A percentile compares a stretch with the other conserved stretches of the same genome.
Conservation (phyloP, 1,140 invertebrate genomes). For the Holcopasites calliopsidis region DNA sequence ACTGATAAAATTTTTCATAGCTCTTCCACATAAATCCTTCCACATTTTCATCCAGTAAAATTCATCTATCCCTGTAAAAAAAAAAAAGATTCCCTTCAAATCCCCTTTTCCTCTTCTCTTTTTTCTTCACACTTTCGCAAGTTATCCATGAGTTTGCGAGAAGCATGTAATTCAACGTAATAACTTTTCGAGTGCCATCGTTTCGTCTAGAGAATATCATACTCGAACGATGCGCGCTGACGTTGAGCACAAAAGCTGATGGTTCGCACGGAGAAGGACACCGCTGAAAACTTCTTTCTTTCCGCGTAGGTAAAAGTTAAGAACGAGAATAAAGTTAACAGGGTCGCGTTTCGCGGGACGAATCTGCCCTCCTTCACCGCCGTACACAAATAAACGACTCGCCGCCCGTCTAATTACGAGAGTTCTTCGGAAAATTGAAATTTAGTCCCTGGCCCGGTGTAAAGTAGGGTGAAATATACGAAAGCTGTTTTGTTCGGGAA, state of each 20-base stretch:
- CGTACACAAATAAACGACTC: constrained; percentile 11
- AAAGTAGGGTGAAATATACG: no score
- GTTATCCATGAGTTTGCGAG: neutral
- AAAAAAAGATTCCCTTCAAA: no score
- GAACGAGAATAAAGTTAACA: constrained; percentile 4
- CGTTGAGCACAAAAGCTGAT: neutral
- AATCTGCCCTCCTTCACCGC: neutral
- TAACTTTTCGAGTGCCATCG: constrained; percentile 4
- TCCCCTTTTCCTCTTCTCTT: no score
- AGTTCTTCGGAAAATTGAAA: constrained; percentile 29
- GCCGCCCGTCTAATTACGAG: constrained; percentile 5
- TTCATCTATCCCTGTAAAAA: no score
- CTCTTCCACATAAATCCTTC: no score
- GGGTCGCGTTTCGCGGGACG: neutral
- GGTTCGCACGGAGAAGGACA: neutral
- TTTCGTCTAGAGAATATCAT: neutral
- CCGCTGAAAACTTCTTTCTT: neutral
- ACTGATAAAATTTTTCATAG: no score
- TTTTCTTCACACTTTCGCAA: neutral
- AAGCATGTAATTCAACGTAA: neutral
- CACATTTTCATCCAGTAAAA: no score
- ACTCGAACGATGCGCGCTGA: neutral
- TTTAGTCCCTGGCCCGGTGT: neutral
- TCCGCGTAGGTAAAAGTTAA: neutral
- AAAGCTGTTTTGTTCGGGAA: no score